Conservation (phyloP, 1,140 invertebrate species). For the Leptinotarsa lineolata region DNA sequence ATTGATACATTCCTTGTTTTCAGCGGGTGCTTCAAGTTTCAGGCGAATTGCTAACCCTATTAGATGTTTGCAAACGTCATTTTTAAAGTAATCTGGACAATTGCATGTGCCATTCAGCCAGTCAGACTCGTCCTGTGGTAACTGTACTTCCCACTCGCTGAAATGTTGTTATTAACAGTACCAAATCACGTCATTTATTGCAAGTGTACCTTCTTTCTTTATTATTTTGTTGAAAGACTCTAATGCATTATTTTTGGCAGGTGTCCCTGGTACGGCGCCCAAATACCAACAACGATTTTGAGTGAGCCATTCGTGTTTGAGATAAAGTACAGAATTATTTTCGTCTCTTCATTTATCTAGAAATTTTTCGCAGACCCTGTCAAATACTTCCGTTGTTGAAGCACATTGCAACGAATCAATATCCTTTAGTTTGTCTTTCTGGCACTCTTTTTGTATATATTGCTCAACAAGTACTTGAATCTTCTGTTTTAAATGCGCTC, state of each 20-base stretch:
- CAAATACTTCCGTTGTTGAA: too few relatives aligned
- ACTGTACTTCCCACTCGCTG: neutral
- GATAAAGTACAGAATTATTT: neutral
- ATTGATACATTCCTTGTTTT: neutral
- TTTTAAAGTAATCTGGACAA: too few relatives aligned
- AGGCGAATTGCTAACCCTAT: neutral
- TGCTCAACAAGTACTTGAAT: too few relatives aligned
- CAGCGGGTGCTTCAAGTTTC: neutral
- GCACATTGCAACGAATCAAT: too few relatives aligned
- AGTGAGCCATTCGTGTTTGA: neutral
- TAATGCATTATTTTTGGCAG: neutral
- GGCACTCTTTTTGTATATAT: too few relatives aligned
- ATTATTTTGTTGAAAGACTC: slow-evolving; percentile 1
- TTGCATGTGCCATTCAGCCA: too few relatives aligned
- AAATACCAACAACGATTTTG: neutral
- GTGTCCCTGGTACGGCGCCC: neutral
- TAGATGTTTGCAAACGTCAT: too few relatives aligned
- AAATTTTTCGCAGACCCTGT: too few relatives aligned
- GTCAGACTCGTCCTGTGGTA: neutral
- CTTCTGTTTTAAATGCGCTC: too few relatives aligned
- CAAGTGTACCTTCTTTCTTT: neutral
- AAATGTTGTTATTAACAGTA: neutral
- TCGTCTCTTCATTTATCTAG: neutral
- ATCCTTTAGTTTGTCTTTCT: too few relatives aligned
- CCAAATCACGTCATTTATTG: too few relatives aligned